Evolutionary conservation across 2,888 invertebrate species (phyloP).

Genomic region (Sipunculus nudus): DNA sequence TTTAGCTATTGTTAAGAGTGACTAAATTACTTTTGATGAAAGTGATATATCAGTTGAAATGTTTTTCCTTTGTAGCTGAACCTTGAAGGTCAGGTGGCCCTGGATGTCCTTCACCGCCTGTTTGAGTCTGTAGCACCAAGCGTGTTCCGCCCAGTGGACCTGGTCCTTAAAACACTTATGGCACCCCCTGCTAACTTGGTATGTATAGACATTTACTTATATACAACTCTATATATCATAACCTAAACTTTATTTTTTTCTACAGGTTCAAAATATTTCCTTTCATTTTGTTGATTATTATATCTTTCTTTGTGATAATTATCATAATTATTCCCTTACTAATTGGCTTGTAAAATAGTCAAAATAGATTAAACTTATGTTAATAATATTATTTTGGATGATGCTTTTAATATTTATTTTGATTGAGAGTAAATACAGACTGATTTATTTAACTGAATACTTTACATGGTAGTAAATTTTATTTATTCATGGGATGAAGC

Average conservation of each 20-base stretch:
- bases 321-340: background rate
- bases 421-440: too few relatives aligned
- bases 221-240: background rate
- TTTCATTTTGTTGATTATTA: background rate
- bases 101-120: slow-evolving; percentile 65
- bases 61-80: slow-evolving; percentile 52
- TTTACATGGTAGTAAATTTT: too few relatives aligned
- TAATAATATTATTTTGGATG: too few relatives aligned
- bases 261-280: background rate
- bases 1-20: too few relatives aligned
- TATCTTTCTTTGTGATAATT: background rate
- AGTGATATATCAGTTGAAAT: too few relatives aligned
- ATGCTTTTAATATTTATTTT: too few relatives aligned
- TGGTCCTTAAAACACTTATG: slow-evolving; percentile 77
- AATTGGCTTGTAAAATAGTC: too few relatives aligned
- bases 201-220: too few relatives aligned
- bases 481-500: too few relatives aligned
- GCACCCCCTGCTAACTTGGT: slow-evolving; percentile 66
- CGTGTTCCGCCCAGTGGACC: slow-evolving; percentile 78
- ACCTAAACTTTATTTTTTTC: background rate
- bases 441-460: too few relatives aligned
- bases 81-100: slow-evolving; percentile 56
- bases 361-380: too few relatives aligned
- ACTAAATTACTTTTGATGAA: too few relatives aligned
- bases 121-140: slow-evolving; percentile 68